phyloP scores from a whole-genome alignment of 2,888 invertebrate genomes.

The Limnephilus lunatus region DNA sequence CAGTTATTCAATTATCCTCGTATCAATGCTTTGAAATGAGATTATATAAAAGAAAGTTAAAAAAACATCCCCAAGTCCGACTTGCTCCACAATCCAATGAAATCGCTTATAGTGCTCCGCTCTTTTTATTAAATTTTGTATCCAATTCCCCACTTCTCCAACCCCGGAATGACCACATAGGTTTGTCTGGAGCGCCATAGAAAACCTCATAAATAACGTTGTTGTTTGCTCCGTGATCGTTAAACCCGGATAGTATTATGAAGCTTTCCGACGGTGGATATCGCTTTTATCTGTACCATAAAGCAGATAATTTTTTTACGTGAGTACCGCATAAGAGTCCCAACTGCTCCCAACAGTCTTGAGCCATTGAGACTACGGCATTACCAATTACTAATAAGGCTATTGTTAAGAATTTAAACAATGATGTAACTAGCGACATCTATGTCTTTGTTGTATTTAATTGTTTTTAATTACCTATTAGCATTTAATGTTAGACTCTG shows the following conservation, averaged over 20 bases:
- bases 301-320: too few relatives aligned
- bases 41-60: neutral
- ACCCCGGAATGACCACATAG: neutral
- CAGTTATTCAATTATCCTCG: neutral
- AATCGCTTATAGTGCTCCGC: neutral
- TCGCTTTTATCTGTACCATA: neutral
- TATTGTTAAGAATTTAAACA: too few relatives aligned
- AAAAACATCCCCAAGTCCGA: neutral
- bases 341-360: too few relatives aligned
- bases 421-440: too few relatives aligned
- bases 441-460: too few relatives aligned
- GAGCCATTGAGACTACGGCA: too few relatives aligned
- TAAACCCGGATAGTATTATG: neutral
- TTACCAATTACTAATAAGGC: too few relatives aligned
- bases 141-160: neutral
- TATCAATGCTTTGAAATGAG: neutral
- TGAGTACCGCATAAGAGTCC: too few relatives aligned
- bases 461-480: too few relatives aligned
- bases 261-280: neutral
- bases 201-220: neutral
- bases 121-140: neutral
- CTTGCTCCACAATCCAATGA: neutral
- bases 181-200: neutral
- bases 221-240: neutral
- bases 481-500: too few relatives aligned